Conservation (phyloP, 1,140 invertebrate species). For the Hormaphis cornu region DNA sequence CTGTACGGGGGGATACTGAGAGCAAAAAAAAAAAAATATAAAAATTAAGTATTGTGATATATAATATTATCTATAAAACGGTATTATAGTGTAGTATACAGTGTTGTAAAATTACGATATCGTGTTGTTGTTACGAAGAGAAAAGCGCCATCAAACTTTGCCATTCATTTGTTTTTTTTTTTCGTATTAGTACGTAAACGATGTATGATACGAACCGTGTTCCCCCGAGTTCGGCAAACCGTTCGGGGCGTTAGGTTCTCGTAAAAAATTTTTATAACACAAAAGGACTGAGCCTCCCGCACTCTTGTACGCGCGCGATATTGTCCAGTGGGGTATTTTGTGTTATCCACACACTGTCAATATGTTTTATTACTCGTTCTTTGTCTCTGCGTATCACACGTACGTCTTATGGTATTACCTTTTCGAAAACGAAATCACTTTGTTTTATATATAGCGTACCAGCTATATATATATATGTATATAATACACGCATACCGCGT, state of each 20-base stretch:
- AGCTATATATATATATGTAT: too few relatives aligned
- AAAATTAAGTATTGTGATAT: conserved; percentile 24
- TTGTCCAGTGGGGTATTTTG: not conserved
- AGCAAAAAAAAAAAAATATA: not conserved
- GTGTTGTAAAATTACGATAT: not conserved
- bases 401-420: too few relatives aligned
- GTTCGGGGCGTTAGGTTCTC: too few relatives aligned
- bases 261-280: conserved; percentile 12
- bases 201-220: too few relatives aligned
- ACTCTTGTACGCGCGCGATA: not conserved
- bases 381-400: too few relatives aligned
- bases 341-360: too few relatives aligned
- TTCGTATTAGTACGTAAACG: conserved; percentile 3
- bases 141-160: conserved; percentile 24
- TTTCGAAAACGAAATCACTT: too few relatives aligned
- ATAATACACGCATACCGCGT: too few relatives aligned
- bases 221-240: too few relatives aligned
- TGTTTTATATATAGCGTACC: too few relatives aligned
- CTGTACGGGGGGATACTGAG: too few relatives aligned
- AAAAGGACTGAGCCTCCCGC: conserved; percentile 2
- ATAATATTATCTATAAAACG: conserved; percentile 3
- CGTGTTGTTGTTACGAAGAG: not conserved
- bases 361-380: too few relatives aligned
- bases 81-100: not conserved
- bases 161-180: conserved; percentile 14